Conservation (phyloP, 2,888 invertebrate genomes). For the Asteroscopus sphinx region DNA sequence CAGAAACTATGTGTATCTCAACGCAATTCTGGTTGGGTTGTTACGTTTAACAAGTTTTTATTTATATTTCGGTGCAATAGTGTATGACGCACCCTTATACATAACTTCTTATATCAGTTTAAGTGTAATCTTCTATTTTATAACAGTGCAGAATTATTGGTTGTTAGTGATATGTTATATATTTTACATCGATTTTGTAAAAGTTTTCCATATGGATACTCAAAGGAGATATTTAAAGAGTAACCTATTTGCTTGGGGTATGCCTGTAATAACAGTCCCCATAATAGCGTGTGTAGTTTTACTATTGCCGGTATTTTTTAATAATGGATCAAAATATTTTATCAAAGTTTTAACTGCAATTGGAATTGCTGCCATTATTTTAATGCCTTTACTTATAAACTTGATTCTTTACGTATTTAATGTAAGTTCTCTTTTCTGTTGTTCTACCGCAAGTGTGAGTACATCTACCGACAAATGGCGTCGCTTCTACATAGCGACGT, state of each 20-base stretch:
- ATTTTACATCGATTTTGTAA: conserved; percentile 33
- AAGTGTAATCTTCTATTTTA: too few relatives aligned
- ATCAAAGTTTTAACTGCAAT: too few relatives aligned
- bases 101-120: too few relatives aligned
- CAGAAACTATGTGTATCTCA: not conserved
- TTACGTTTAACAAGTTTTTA: conserved; percentile 3
- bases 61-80: too few relatives aligned
- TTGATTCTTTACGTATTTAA: not conserved
- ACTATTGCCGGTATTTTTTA: too few relatives aligned
- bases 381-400: not conserved
- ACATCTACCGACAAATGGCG: conserved; percentile 2
- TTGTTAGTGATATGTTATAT: conserved; percentile 28
- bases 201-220: conserved; percentile 19
- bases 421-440: conserved; percentile 4
- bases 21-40: not conserved
- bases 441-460: not conserved
- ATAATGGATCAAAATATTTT: not conserved
- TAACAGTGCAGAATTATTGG: conserved; percentile 10
- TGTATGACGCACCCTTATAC: too few relatives aligned
- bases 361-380: not conserved
- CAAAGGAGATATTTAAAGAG: conserved; percentile 32
- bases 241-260: conserved; percentile 29
- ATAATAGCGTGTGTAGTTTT: too few relatives aligned
- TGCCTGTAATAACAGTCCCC: conserved; percentile 4
- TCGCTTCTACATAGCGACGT: conserved; percentile 3